Conservation (phyloP, 2,797 vertebrate species). For the Myotis findleyi region DNA sequence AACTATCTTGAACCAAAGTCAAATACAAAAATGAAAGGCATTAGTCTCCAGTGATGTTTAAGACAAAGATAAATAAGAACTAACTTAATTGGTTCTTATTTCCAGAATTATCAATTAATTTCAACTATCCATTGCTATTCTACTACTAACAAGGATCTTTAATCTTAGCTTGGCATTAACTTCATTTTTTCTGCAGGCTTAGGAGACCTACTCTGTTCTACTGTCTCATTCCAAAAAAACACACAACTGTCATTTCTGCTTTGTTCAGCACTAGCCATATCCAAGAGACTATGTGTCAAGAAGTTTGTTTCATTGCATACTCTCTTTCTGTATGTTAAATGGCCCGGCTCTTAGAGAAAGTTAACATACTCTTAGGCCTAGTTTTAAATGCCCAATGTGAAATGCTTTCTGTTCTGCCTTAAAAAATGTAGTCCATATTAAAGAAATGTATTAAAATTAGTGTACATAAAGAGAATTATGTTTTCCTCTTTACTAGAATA, state of each 20-base stretch:
- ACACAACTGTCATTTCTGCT: not conserved
- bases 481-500: not conserved
- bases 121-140: not conserved
- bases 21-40: not conserved
- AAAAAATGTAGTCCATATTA: not conserved
- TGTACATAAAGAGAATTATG: not conserved
- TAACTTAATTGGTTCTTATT: not conserved
- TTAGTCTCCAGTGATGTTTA: not conserved
- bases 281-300: not conserved
- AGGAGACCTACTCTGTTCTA: not conserved
- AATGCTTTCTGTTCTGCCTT: not conserved
- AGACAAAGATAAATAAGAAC: not conserved
- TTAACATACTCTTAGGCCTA: not conserved
- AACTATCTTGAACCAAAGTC: not conserved
- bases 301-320: not conserved
- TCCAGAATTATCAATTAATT: not conserved
- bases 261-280: not conserved
- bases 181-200: not conserved
- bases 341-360: not conserved
- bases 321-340: not conserved
- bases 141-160: not conserved
- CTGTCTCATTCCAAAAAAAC: not conserved
- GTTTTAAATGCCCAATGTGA: not conserved
- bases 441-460: not conserved
- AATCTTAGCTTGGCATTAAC: not conserved